Evolutionary conservation across 2,888 invertebrate genomes (phyloP).

Genomic region (Dendrolimus pini): DNA sequence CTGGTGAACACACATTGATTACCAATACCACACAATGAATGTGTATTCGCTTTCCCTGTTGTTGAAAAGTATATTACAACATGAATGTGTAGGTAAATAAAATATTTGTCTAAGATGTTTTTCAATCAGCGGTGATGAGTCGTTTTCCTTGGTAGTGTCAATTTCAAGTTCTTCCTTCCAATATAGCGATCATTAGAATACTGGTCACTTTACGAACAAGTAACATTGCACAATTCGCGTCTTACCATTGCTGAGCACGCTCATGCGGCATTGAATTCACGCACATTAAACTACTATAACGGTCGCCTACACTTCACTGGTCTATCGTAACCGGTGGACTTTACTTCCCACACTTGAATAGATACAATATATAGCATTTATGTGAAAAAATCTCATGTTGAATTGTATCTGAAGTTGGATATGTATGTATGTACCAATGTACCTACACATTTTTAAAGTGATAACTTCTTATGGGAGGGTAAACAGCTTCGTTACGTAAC

Average conservation of each 20-base stretch:
- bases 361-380: background rate
- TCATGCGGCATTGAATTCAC: conserved; percentile 34
- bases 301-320: conserved; percentile 7
- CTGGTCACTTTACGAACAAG: background rate
- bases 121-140: background rate
- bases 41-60: too few relatives aligned
- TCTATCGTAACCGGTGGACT: conserved; percentile 3
- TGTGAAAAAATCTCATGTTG: too few relatives aligned
- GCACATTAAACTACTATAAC: conserved; percentile 22
- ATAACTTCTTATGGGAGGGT: too few relatives aligned
- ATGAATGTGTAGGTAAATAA: too few relatives aligned
- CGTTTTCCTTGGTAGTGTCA: background rate
- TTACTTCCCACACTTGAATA: background rate
- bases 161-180: background rate
- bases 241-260: conserved; percentile 31
- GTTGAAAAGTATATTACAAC: too few relatives aligned
- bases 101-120: too few relatives aligned
- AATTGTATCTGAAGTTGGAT: too few relatives aligned
- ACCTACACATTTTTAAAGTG: too few relatives aligned
- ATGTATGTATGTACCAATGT: too few relatives aligned
- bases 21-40: too few relatives aligned
- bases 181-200: background rate
- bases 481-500: too few relatives aligned
- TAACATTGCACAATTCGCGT: conserved; percentile 29
- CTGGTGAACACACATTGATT: too few relatives aligned